A percentile compares a stretch with the other conserved stretches of the same genome.
These are phyloP conservation scores for Rhinolophus ferrumequinum DNA, from an alignment of 2,113 vertebrate species.

Conservation along the genomic window DNA sequence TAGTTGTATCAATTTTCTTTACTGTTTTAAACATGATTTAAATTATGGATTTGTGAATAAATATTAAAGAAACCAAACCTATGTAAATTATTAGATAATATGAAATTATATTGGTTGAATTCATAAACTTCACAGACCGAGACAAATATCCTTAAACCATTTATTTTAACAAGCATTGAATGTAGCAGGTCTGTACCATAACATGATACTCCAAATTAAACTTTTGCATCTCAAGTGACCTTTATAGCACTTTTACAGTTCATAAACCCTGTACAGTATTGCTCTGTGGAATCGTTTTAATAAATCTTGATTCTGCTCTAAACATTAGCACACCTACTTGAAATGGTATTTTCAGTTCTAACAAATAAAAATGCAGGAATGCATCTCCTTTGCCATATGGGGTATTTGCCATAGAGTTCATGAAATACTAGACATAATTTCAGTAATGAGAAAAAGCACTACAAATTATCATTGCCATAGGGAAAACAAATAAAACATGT, in stretches of 20 bases:
- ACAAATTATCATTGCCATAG: conserved; percentile 9
- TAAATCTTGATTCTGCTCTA: conserved; percentile 86
- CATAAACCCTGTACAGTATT: conserved; percentile 86
- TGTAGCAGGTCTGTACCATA: conserved; percentile 78
- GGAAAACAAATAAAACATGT: conserved; percentile 10
- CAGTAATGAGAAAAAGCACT: neutral
- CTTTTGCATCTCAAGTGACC: conserved; percentile 87
- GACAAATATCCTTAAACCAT: conserved; percentile 82
- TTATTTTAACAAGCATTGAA: conserved; percentile 85
- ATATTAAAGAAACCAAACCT: conserved; percentile 56
- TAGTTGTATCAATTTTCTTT: conserved; percentile 32
- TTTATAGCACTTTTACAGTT: conserved; percentile 86
- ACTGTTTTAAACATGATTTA: neutral
- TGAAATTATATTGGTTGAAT: conserved; percentile 78
- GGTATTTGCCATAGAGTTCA: conserved; percentile 49
- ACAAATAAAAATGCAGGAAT: conserved; percentile 72
- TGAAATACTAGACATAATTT: conserved; percentile 63
- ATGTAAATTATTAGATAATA: conserved; percentile 59
- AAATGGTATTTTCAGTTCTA: conserved; percentile 79
- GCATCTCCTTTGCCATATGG: conserved; percentile 30
- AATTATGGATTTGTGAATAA: conserved; percentile 58
- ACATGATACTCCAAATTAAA: conserved; percentile 87
- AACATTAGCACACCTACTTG: conserved; percentile 78
- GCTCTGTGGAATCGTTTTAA: conserved; percentile 84
- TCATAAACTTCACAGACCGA: conserved; percentile 81